A percentile compares a stretch with the other conserved stretches of the same genome.
phyloP scores from a whole-genome alignment of 23 tunicate species.

The Trididemnum miniatum region DNA sequence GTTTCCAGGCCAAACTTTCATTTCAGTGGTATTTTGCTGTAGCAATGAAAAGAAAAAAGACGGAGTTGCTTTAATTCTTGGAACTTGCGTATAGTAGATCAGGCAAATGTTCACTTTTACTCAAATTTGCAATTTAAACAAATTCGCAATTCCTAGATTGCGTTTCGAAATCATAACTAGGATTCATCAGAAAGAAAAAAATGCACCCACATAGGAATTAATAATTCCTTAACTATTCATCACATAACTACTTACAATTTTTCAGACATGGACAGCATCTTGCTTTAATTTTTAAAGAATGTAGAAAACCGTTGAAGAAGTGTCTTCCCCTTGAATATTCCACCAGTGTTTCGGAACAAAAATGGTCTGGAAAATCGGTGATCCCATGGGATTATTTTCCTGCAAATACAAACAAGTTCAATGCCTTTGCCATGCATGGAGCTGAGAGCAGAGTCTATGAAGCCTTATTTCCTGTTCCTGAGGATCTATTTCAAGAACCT shows the following conservation, averaged over 20 bases:
- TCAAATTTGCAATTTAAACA: no score
- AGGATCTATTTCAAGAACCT: slow-evolving; percentile 29
- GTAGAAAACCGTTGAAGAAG: slow-evolving; percentile 57
- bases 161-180: background rate
- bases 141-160: no score
- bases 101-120: no score
- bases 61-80: no score
- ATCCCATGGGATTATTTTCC: slow-evolving; percentile 87
- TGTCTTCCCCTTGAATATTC: slow-evolving; percentile 32
- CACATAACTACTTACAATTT: background rate
- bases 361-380: slow-evolving; percentile 56
- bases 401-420: slow-evolving; percentile 36
- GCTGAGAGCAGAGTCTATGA: slow-evolving; percentile 49
- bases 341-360: background rate
- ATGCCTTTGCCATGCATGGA: slow-evolving; percentile 83
- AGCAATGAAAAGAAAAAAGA: no score
- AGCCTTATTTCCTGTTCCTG: slow-evolving; percentile 55
- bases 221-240: no score
- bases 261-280: slow-evolving; percentile 79
- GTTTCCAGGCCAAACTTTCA: no score
- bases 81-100: no score
- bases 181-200: background rate
- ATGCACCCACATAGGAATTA: no score
- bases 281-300: slow-evolving; percentile 49
- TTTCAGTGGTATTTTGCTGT: no score